A percentile compares a stretch with the other conserved stretches of the same genome.
These are phyloP conservation scores for Drosophila acutilabella DNA, from an alignment of 2,888 invertebrate genomes.

Conservation along the genomic window DNA sequence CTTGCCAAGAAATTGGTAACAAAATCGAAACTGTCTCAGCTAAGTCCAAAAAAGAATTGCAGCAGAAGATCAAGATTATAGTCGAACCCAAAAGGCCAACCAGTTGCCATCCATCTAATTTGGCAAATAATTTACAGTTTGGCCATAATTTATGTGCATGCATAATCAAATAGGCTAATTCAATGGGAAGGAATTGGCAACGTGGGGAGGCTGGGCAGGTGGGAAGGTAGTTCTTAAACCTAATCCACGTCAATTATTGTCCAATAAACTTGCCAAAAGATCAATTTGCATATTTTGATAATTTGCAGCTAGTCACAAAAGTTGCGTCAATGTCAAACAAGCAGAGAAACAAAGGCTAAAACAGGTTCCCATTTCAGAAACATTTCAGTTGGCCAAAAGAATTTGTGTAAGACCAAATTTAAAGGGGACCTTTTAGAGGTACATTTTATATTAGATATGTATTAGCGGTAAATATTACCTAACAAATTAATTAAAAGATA, in stretches of 20 bases:
- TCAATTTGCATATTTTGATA: constrained; percentile 53
- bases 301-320: constrained; percentile 44
- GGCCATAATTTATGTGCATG: constrained; percentile 69
- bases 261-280: constrained; percentile 39
- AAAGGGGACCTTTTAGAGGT: constrained; percentile 8
- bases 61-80: constrained; percentile 16
- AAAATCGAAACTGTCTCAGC: constrained; percentile 22
- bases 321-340: constrained; percentile 47
- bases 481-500: constrained; percentile 36
- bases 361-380: constrained; percentile 32
- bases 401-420: constrained; percentile 1
- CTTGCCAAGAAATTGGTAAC: constrained; percentile 38
- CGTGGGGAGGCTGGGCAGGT: not conserved
- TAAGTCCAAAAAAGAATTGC: constrained; percentile 20
- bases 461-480: not conserved
- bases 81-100: constrained; percentile 45
- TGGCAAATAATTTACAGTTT: constrained; percentile 64
- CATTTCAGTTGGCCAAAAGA: not conserved
- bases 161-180: constrained; percentile 45
- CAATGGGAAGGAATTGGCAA: constrained; percentile 14
- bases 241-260: constrained; percentile 55
- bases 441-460: not conserved
- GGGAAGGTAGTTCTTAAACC: constrained; percentile 26
- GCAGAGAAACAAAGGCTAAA: not conserved
- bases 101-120: constrained; percentile 53